A percentile compares a stretch with the other conserved stretches of the same genome.
phyloP scores from a whole-genome alignment of 1,140 invertebrate genomes.

The Formica selysi region DNA sequence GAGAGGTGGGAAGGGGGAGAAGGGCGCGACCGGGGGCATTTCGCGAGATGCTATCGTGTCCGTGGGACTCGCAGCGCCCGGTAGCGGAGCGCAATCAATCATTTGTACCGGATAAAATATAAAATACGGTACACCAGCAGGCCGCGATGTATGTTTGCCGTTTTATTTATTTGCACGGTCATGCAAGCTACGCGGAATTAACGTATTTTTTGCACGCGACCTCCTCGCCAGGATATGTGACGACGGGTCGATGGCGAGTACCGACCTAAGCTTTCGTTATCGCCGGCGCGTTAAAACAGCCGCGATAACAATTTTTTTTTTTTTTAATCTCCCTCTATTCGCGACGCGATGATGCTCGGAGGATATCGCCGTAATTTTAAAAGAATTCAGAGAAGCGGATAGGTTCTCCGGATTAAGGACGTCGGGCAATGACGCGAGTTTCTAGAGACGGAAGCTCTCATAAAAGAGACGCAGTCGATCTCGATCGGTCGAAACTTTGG shows the following conservation, averaged over 20 bases:
- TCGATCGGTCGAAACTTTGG: constrained; percentile 15
- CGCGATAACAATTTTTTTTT: constrained; percentile 38
- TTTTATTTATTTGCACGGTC: constrained; percentile 85
- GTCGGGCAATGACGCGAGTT: background rate
- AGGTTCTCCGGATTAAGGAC: background rate
- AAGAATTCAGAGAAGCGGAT: background rate
- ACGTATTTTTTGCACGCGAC: constrained; percentile 85
- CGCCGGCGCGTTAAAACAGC: constrained; percentile 51
- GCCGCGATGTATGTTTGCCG: constrained; percentile 71
- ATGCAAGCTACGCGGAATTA: constrained; percentile 84
- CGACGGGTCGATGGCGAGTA: constrained; percentile 69
- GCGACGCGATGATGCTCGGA: constrained; percentile 1
- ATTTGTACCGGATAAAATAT: constrained; percentile 84
- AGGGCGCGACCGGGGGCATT: constrained; percentile 74
- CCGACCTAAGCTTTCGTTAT: constrained; percentile 71
- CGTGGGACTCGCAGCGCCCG: constrained; percentile 63
- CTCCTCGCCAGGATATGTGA: constrained; percentile 68
- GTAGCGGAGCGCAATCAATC: constrained; percentile 84
- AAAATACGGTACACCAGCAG: constrained; percentile 73
- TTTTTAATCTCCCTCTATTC: background rate
- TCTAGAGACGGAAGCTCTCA: background rate
- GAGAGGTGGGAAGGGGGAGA: no score
- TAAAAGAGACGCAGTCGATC: background rate
- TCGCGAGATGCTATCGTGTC: constrained; percentile 82
- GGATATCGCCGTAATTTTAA: background rate